Base-by-base conservation (phyloP, 2,113 vertebrate species). In the Passer montanus region DNA sequence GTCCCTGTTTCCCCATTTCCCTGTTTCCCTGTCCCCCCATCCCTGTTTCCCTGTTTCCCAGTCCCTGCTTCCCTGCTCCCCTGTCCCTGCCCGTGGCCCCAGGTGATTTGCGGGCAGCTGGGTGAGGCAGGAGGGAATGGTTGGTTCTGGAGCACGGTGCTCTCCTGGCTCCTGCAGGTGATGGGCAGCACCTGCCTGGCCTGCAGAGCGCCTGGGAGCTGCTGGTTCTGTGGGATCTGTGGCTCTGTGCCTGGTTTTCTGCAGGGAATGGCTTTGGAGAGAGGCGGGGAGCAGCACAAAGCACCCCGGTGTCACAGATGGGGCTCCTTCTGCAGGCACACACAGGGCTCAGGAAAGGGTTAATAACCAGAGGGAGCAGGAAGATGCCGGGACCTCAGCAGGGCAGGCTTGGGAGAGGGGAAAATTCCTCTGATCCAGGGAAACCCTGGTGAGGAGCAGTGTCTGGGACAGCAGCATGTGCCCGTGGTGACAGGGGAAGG, bases 241-340 rank as follows among this genome's bases (percentile, higher is more conserved):
- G 76, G 60, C 59, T 63, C 63, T 24, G 49, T 31, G 75, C 63
- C 35, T 63, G 64, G 12, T 37, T 68, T 63, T 20, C 33, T 49
- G 63, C 35, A 21, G 13, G 53, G 63, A 64, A 74, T 33, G 13
- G 4, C 73, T 66, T 49, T 33, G 14, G 24, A 46, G 72, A 7
- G 1, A 52, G 67, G 59, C 66, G 52, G 64, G 43, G 5, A 73
- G 28, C 31, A 37, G 53, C 53, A 44, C 8, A 2, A 11, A 4
- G 0, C 6, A 15, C 55, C 13, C 28, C 9, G 41, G 1, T 1
- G 2, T 22, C 5, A 0, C 3, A 66, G 19, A 47, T 19, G 11
- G 52, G 33, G 66, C 53, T 89, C 9, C 41, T 81, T 4, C 50
- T 82, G 43, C 2, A 0, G 33, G 47, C 43, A 59, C 82, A 11